Conservation (phyloP, 2,797 vertebrate genomes). For the Apogon talboti region DNA sequence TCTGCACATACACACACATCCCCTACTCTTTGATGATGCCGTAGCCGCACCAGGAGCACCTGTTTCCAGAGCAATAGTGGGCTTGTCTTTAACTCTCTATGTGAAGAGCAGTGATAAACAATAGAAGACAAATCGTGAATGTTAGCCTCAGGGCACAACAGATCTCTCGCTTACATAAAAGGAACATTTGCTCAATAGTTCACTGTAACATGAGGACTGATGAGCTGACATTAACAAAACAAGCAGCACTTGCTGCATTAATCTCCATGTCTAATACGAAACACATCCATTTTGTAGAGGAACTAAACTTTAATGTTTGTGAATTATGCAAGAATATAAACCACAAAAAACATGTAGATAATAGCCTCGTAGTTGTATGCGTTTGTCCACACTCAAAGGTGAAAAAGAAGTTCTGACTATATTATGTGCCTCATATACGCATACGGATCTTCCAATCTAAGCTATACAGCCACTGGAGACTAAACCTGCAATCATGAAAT, state of each 20-base stretch:
- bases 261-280: background rate
- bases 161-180: slow-evolving; percentile 20
- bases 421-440: too few species aligned
- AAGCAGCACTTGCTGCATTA: slow-evolving; percentile 1
- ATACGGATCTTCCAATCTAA: too few species aligned
- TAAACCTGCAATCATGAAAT: background rate
- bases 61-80: slow-evolving; percentile 70
- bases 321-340: too few species aligned
- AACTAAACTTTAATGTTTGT: background rate
- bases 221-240: slow-evolving; percentile 12
- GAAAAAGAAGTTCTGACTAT: too few species aligned
- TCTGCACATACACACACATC: background rate
- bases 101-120: slow-evolving; percentile 48
- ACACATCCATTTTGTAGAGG: background rate
- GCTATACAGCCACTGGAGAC: background rate
- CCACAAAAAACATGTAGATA: too few species aligned
- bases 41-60: slow-evolving; percentile 54
- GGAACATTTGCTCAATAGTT: slow-evolving; percentile 6
- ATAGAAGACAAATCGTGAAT: slow-evolving; percentile 33
- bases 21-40: slow-evolving; percentile 57
- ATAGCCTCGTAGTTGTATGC: too few species aligned
- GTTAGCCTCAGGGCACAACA: slow-evolving; percentile 16
- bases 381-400: too few species aligned
- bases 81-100: slow-evolving; percentile 52
- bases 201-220: slow-evolving; percentile 12